Evolutionary conservation across 2,888 invertebrate genomes (phyloP).

Genomic region (Habroteleia sp.): DNA sequence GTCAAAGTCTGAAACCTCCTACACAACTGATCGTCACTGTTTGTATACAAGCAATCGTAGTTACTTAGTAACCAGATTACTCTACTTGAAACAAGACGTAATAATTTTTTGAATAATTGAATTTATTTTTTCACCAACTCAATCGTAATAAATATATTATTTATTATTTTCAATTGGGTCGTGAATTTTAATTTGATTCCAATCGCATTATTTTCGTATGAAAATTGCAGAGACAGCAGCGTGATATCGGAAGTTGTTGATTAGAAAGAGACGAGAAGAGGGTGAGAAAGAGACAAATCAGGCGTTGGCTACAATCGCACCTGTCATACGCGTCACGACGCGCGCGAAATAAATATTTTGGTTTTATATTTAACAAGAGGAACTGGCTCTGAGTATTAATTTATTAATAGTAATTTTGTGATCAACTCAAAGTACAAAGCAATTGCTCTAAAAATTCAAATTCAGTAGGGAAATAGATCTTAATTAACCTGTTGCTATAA

Average conservation of each 20-base stretch:
- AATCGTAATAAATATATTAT: too few species aligned
- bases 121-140: too few species aligned
- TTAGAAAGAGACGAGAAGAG: slow-evolving; percentile 11
- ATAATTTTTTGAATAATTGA: too few species aligned
- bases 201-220: too few species aligned
- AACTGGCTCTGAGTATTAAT: neutral
- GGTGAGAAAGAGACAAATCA: slow-evolving; percentile 2
- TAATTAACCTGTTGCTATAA: slow-evolving; percentile 38
- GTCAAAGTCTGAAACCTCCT: neutral
- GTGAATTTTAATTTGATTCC: too few species aligned
- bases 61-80: slow-evolving; percentile 21
- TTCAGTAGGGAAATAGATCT: too few species aligned
- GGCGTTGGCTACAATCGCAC: slow-evolving; percentile 16
- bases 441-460: too few species aligned
- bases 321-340: slow-evolving; percentile 52
- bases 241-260: too few species aligned
- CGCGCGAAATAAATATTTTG: slow-evolving; percentile 34
- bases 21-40: slow-evolving; percentile 17
- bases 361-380: neutral
- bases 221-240: slow-evolving; percentile 9
- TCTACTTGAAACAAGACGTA: too few species aligned
- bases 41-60: slow-evolving; percentile 33
- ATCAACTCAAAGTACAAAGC: neutral
- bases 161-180: too few species aligned
- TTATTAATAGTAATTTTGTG: neutral